These are phyloP conservation scores for Drosophila miranda DNA, from an alignment of 1,140 invertebrate species.

Conservation along the genomic window DNA sequence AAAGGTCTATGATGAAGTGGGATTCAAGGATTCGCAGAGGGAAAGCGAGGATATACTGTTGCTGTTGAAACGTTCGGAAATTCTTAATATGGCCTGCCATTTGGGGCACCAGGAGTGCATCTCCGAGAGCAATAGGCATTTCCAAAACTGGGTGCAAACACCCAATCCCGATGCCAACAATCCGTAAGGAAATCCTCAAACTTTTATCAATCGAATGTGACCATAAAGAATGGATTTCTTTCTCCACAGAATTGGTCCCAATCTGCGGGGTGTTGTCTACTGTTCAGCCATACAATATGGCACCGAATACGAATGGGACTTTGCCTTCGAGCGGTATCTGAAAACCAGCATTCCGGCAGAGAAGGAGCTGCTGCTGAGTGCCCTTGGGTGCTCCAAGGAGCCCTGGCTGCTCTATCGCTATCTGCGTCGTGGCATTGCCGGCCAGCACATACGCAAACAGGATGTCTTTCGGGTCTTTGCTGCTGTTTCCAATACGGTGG, in stretches of 20 bases:
- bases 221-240: background rate
- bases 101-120: constrained; percentile 88
- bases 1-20: constrained; percentile 86
- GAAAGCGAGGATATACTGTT: constrained; percentile 86
- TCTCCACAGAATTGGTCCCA: constrained; percentile 86
- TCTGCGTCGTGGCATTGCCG: constrained; percentile 87
- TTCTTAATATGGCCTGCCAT: constrained; percentile 87
- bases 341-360: constrained; percentile 89
- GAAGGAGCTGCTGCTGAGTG: constrained; percentile 88
- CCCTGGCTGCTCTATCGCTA: constrained; percentile 90
- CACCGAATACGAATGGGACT: constrained; percentile 92
- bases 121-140: constrained; percentile 86
- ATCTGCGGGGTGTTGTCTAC: constrained; percentile 91
- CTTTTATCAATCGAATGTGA: background rate
- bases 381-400: constrained; percentile 90
- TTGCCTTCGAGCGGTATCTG: constrained; percentile 90
- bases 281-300: constrained; percentile 92
- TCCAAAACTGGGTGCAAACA: constrained; percentile 87
- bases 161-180: constrained; percentile 88
- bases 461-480: constrained; percentile 89
- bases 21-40: constrained; percentile 84
- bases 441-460: constrained; percentile 91
- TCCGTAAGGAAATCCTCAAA: constrained; percentile 84
- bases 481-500: constrained; percentile 87
- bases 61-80: constrained; percentile 87